These are phyloP conservation scores for Struthio camelus DNA, from an alignment of 2,113 vertebrate genomes.

Conservation along the genomic window DNA sequence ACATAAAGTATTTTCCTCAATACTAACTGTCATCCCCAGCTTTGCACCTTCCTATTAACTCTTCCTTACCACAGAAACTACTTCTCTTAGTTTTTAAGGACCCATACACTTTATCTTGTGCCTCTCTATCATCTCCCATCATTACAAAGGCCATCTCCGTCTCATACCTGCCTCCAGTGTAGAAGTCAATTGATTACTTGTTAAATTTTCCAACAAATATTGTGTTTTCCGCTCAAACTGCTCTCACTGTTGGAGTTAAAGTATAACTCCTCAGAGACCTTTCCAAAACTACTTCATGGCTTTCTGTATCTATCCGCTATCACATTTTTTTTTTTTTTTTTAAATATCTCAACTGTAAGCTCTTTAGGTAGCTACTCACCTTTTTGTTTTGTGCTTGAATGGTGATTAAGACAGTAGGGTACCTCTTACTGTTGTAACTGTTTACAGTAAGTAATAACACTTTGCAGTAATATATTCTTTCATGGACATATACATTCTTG, in stretches of 20 bases:
- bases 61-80: neutral
- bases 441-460: neutral
- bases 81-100: neutral
- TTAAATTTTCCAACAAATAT: neutral
- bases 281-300: neutral
- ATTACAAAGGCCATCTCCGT: neutral
- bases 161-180: neutral
- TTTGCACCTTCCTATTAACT: neutral
- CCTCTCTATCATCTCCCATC: neutral
- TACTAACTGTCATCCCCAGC: neutral
- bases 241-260: neutral
- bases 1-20: neutral
- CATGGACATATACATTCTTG: neutral
- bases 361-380: neutral
- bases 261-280: neutral
- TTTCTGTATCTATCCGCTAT: neutral
- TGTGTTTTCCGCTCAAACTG: neutral
- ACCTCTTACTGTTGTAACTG: neutral
- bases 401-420: neutral
- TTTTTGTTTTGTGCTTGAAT: neutral
- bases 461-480: neutral
- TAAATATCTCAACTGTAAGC: neutral
- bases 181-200: neutral
- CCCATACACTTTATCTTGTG: neutral
- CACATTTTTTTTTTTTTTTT: neutral